A percentile compares a stretch with the other conserved stretches of the same genome.
Evolutionary conservation across 1,140 invertebrate species (phyloP).

Genomic region (Zaprionus inermis): DNA sequence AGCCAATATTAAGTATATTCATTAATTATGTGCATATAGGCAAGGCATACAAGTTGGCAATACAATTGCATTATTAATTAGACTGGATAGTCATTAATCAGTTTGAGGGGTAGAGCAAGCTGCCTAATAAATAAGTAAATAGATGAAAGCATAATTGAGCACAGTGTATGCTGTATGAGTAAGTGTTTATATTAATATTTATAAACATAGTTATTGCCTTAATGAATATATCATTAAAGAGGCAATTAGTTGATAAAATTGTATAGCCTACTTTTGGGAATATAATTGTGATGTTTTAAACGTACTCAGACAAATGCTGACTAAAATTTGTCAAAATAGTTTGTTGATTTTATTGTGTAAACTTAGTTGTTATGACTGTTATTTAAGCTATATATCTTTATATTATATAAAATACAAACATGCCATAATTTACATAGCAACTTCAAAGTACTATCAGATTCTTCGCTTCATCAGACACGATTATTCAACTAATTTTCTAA

Average conservation of each 20-base stretch:
- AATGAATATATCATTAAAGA: not conserved
- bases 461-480: not conserved
- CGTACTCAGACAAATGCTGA: not conserved
- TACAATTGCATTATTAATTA: conserved; percentile 30
- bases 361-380: no score
- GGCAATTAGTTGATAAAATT: not conserved
- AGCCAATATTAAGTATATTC: not conserved
- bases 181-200: not conserved
- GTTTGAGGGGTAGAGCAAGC: not conserved
- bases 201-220: not conserved
- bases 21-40: conserved; percentile 33
- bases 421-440: not conserved
- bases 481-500: conserved; percentile 8
- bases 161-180: not conserved
- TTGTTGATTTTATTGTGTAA: no score
- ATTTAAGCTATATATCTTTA: no score
- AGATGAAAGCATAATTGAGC: not conserved
- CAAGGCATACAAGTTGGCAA: conserved; percentile 5
- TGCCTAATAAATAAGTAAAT: not conserved
- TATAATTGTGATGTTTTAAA: no score
- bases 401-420: no score
- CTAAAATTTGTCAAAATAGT: no score
- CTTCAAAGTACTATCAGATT: not conserved
- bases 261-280: not conserved
- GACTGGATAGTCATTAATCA: conserved; percentile 6